Evolutionary conservation across 2,888 invertebrate genomes (phyloP), one percentile per base, ranked within the genome.

Genomic region (Acronicta leporina): DNA sequence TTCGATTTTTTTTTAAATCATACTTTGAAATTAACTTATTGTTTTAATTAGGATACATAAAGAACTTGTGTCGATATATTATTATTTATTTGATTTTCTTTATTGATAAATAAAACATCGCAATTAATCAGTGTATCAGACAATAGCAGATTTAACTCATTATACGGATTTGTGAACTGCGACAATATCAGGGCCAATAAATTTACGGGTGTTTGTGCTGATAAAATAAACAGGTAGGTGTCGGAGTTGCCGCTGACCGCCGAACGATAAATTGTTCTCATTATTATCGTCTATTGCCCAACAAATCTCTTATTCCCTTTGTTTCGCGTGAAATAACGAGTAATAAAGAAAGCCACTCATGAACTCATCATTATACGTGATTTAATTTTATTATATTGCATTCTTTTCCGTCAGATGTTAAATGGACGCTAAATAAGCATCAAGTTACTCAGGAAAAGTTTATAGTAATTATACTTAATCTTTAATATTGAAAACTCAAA

Each of bases 141-240:
- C 70, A 74, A 79, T 81, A 74, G 81, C 83, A 87, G 85, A 89
- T 88, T 87, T 81, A 84, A 87, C 86, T 85, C 85, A 87, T 89
- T 88, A 90, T 86, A 80, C 82, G 83, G 84, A 84, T 83, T 85
- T 82, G 84, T 79, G 81, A 80, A 82, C 80, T 83, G 80, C 82
- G 87, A 87, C 87, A 87, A 84, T 91, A 91, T 90, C 88, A 79
- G 80, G 27, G 44, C 79, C 86, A 87, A 90, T 91, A 90, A 91
- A 90, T 92, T 83, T 84, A 85, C 82, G 77, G 80, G 71, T 83
- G 81, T 87, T 87, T 82, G 83, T 79, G 72, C 79, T 77, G 86
- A 84, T 86, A 86, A 86, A 87, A 87, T 87, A 87, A 87, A 85
- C 86, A 85, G 83, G 81, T 83, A 73, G 79, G 73, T 76, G 78